Percentiles rank a stretch among this genome's conserved stretches.
Conservation (phyloP, 2,797 vertebrate species). For the Eulemur mongoz region DNA sequence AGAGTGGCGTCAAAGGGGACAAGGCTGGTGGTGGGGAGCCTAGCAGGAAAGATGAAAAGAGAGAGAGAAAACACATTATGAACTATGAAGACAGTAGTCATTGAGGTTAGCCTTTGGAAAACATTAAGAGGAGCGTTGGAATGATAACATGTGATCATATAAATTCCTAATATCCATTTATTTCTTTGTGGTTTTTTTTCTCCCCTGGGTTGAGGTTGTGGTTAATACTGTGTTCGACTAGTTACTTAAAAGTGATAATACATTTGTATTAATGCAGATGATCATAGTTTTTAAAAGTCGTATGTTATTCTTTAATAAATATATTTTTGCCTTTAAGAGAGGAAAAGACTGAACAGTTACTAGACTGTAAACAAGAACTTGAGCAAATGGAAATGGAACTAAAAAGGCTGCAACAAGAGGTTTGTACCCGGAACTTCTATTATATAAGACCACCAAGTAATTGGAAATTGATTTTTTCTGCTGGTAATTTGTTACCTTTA, state of each 20-base stretch:
- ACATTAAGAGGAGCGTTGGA: not conserved
- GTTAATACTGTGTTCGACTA: not conserved
- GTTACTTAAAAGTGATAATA: conserved; percentile 13
- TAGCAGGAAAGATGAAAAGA: not conserved
- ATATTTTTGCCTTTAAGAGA: conserved; percentile 87
- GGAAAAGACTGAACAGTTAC: conserved; percentile 97
- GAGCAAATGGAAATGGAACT: conserved; percentile 95
- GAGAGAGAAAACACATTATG: not conserved
- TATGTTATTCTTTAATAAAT: conserved; percentile 43
- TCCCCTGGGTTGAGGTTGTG: not conserved
- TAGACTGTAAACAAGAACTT: conserved; percentile 97
- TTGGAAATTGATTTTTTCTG: conserved; percentile 30
- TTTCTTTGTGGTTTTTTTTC: not conserved
- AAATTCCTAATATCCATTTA: not conserved
- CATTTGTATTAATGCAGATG: conserved; percentile 16
- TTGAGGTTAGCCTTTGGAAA: conserved; percentile 18
- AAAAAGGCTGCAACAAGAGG: conserved; percentile 96
- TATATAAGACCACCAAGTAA: not conserved
- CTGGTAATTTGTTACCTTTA: not conserved
- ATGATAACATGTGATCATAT: not conserved
- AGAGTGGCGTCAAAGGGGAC: not conserved
- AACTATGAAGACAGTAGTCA: not conserved
- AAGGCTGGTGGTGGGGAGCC: not conserved
- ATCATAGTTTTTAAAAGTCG: conserved; percentile 3
- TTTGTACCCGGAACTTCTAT: conserved; percentile 73